Evolutionary conservation across 2,888 invertebrate genomes (phyloP), one percentile per base, ranked within the genome.

Genomic region (Hedya salicella): DNA sequence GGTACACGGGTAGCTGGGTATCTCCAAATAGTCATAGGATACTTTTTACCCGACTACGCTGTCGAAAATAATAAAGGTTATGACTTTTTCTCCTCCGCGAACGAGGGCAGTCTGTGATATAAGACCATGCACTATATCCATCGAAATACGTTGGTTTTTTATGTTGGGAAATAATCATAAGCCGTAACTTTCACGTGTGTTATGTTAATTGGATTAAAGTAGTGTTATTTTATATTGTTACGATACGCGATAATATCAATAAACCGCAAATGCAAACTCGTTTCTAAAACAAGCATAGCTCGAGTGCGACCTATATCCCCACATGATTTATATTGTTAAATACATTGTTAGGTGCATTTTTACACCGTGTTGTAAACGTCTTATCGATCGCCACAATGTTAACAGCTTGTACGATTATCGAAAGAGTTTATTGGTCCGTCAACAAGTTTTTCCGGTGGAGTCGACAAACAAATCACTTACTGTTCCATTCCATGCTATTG

Each of bases 201-300:
- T 16, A 19, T 36, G 56, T 44, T 57, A 57, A 57, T 57, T 57
- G 44, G n/a, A 3, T 16, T 56, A 56, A 48, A 48, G 2, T 14
- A n/a, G n/a, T 32, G 30, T 44, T 57, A 57, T 57, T 57, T 44
- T 57, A 46, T 46, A 57, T 56, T 57, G 44, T 57, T 57, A 32
- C 57, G 30, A 44, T 56, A 42, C 44, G 9, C 44, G 56, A 44
- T 56, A 30, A 44, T 44, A 56, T 56, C 44, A 44, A 17, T 57
- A 46, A 44, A 57, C 57, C 32, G 30, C 44, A 46, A 56, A 17
- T 6, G 36, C 11, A 11, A 36, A 57, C 44, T 46, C 32, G 44
- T 46, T 17, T 30, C 11, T 56, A 25, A 6, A 19, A 40, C 53
- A 46, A 42, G 30, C 44, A 40, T 30, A 6, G 42, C 25, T 13